Conservation (phyloP, 2,113 vertebrate species). For the Gymnocephalus cernua region DNA sequence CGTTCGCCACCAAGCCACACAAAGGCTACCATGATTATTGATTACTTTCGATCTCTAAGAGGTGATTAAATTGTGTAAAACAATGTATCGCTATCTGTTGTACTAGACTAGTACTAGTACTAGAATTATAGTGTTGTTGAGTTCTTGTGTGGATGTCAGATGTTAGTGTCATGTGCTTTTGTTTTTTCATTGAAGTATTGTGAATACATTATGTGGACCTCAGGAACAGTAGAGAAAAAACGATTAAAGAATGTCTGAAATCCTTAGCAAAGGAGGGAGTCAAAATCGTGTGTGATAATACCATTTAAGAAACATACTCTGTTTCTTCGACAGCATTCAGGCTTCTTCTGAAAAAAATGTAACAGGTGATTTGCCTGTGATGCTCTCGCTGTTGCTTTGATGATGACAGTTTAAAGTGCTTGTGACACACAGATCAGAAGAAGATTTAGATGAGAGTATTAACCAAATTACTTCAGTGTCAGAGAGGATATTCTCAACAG, state of each 20-base stretch:
- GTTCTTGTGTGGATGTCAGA: no score
- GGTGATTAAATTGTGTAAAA: no score
- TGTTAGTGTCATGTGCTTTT: no score
- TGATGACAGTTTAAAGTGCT: constrained; percentile 33
- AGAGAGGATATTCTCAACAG: constrained; percentile 28
- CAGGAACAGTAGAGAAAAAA: no score
- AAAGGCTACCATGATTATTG: neutral
- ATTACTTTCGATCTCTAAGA: no score
- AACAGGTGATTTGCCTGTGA: constrained; percentile 32
- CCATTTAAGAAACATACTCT: neutral
- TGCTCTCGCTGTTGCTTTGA: constrained; percentile 43
- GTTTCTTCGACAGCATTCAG: constrained; percentile 1
- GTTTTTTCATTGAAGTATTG: no score
- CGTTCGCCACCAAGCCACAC: neutral
- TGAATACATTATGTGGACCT: no score
- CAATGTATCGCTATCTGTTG: no score
- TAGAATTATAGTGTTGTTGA: no score
- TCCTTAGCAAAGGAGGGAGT: constrained; percentile 6
- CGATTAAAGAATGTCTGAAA: neutral
- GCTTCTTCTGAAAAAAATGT: constrained; percentile 14
- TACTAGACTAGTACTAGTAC: no score
- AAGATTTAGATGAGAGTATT: constrained; percentile 43
- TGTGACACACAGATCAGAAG: constrained; percentile 45
- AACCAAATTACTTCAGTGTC: constrained; percentile 48
- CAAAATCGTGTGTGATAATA: constrained; percentile 4